phyloP scores from a whole-genome alignment of 2,113 vertebrate species.

The Prietella phreatophila region DNA sequence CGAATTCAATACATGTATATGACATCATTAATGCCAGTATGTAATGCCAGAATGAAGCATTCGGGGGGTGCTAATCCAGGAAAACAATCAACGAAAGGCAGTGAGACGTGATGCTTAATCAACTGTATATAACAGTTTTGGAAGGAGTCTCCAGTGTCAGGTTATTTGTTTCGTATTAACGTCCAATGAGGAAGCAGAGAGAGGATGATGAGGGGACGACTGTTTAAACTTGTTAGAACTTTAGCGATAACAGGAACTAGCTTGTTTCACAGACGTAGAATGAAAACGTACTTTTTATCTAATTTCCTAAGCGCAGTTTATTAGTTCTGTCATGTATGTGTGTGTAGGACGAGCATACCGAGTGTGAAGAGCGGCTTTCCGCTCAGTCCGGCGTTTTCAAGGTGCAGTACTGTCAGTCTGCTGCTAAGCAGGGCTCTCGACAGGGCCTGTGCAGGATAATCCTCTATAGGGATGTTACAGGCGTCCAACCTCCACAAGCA shows the following conservation, averaged over 20 bases:
- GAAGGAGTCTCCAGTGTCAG: background rate
- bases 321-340: background rate
- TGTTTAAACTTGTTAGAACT: background rate
- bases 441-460: constrained; percentile 65
- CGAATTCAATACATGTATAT: background rate
- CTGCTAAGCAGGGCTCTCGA: constrained; percentile 70
- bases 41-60: no score
- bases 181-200: background rate
- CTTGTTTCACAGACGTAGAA: background rate
- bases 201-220: background rate
- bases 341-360: constrained; percentile 57
- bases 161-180: background rate
- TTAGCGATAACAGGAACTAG: background rate
- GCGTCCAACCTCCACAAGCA: constrained; percentile 58
- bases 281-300: background rate
- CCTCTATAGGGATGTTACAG: constrained; percentile 66
- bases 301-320: background rate
- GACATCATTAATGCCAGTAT: background rate
- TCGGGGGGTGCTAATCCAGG: no score
- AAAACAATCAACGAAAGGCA: no score
- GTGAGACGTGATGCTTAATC: no score
- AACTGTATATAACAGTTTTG: background rate
- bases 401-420: constrained; percentile 69
- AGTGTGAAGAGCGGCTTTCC: constrained; percentile 73
- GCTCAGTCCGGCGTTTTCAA: constrained; percentile 71